phyloP scores from a whole-genome alignment of 2,113 vertebrate genomes.

The Carollia perspicillata region DNA sequence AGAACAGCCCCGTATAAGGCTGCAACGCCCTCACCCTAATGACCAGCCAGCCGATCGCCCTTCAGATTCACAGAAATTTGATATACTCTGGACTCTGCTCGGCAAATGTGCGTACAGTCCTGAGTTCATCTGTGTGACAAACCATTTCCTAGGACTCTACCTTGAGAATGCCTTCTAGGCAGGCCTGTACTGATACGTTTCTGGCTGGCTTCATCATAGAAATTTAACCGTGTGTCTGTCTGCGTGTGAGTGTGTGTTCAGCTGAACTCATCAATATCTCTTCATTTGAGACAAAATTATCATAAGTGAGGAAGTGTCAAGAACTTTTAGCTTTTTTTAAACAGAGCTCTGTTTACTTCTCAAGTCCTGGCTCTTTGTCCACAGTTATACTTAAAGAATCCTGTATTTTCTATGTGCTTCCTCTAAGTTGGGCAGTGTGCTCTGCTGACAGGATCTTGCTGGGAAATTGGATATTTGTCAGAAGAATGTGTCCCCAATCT shows the following conservation, averaged over 20 bases:
- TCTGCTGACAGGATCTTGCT: background rate
- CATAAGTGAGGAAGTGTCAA: background rate
- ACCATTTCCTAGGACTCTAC: background rate
- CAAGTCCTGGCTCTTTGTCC: background rate
- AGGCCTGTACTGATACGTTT: background rate
- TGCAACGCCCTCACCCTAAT: background rate
- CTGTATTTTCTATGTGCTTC: background rate
- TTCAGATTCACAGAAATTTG: background rate
- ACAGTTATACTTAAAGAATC: background rate
- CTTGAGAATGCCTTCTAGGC: background rate
- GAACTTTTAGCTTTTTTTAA: background rate
- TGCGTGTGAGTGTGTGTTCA: background rate
- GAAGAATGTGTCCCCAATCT: background rate
- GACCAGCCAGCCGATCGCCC: background rate
- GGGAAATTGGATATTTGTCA: background rate
- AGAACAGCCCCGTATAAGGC: background rate
- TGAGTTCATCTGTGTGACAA: background rate
- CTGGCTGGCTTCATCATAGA: background rate
- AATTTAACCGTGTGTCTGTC: background rate
- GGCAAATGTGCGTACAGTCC: background rate
- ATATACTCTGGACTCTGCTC: background rate
- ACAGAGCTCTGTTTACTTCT: background rate
- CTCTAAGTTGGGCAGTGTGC: background rate
- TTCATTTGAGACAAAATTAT: conserved; percentile 8
- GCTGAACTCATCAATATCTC: background rate